Evolutionary conservation across 2,888 invertebrate species (phyloP).

Genomic region (Boloria selene): DNA sequence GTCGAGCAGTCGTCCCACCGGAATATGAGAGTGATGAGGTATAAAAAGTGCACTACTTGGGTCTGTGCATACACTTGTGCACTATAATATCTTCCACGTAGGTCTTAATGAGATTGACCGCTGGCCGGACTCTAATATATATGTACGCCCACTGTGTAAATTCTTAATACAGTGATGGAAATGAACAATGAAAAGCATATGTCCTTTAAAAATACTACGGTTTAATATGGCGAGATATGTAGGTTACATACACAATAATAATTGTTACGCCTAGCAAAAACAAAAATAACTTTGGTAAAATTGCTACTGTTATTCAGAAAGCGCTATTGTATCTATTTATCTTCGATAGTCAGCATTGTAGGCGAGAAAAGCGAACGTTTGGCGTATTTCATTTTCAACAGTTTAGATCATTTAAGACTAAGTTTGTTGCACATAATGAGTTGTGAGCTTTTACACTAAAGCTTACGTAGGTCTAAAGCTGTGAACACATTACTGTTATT

Average conservation of each 20-base stretch:
- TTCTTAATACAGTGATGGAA: no score
- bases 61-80: no score
- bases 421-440: slow-evolving; percentile 34
- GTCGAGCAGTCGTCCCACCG: no score
- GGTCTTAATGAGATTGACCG: no score
- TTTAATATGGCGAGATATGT: background rate
- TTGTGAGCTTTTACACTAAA: slow-evolving; percentile 21
- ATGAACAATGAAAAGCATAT: no score
- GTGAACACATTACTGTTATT: background rate
- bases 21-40: no score
- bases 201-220: background rate
- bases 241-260: no score
- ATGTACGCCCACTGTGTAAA: no score
- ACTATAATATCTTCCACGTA: no score
- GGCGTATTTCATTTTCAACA: slow-evolving; percentile 27
- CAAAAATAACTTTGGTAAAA: slow-evolving; percentile 4
- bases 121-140: no score
- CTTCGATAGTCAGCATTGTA: slow-evolving; percentile 7
- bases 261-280: slow-evolving; percentile 1
- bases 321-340: slow-evolving; percentile 8
- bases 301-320: background rate
- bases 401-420: slow-evolving; percentile 29
- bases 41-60: no score
- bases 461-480: slow-evolving; percentile 14
- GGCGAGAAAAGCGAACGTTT: slow-evolving; percentile 17